phyloP scores from a whole-genome alignment of 1,140 invertebrate genomes.

The Eupeodes corollae region DNA sequence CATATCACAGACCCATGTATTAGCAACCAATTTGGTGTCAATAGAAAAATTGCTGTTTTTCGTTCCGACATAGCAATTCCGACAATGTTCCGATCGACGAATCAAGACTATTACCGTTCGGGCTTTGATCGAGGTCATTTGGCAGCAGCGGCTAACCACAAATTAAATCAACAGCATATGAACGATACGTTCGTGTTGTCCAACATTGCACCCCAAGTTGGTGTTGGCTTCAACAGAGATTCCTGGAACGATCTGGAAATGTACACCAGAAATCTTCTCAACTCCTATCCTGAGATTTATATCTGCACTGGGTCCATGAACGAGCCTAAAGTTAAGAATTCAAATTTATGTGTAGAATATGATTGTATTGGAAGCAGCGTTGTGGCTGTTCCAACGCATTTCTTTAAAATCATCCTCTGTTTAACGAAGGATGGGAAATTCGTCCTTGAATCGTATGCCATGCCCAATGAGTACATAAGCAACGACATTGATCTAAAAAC shows the following conservation, averaged over 20 bases:
- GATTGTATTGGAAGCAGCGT: constrained; percentile 89
- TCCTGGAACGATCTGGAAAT: constrained; percentile 86
- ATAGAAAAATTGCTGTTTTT: constrained; percentile 71
- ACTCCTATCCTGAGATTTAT: constrained; percentile 75
- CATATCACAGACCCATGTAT: constrained; percentile 69
- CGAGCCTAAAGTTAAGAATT: constrained; percentile 73
- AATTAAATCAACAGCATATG: constrained; percentile 58
- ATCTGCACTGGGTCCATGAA: constrained; percentile 93
- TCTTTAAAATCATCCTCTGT: constrained; percentile 84
- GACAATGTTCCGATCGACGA: constrained; percentile 60
- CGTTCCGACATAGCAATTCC: constrained; percentile 74
- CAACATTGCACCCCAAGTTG: constrained; percentile 96
- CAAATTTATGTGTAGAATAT: constrained; percentile 84
- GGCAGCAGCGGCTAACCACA: constrained; percentile 93
- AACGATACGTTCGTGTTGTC: constrained; percentile 82
- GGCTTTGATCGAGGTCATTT: constrained; percentile 93
- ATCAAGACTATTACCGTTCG: constrained; percentile 80
- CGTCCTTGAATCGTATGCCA: constrained; percentile 84
- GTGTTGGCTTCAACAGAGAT: constrained; percentile 86
- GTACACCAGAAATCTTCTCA: constrained; percentile 73
- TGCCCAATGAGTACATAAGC: constrained; percentile 80
- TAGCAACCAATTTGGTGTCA: constrained; percentile 51
- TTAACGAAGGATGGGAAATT: constrained; percentile 53
- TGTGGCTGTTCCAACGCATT: constrained; percentile 96
- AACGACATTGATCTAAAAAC: constrained; percentile 54